Evolutionary conservation across 1,140 invertebrate genomes (phyloP).

Genomic region (Whitmania pigra): DNA sequence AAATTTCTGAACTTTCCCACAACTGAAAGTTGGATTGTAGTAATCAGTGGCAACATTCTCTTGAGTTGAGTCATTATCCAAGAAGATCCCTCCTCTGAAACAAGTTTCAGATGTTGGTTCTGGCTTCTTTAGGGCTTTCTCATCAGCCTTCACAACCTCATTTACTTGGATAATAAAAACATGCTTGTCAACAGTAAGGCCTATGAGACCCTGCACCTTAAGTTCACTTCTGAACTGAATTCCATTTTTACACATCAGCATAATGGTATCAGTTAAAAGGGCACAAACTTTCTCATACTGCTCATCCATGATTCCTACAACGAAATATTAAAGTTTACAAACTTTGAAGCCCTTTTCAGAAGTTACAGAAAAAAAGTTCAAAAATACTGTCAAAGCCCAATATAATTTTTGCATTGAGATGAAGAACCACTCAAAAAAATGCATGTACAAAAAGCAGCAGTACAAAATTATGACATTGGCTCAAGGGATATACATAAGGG

Average conservation of each 20-base stretch:
- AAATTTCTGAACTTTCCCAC: not conserved
- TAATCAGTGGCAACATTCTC: not conserved
- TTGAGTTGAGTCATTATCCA: not conserved
- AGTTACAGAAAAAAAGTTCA: no score
- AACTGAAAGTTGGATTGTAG: not conserved
- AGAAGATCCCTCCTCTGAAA: not conserved
- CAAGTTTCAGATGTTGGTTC: not conserved
- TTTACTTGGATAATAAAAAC: constrained; percentile 10
- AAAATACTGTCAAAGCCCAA: no score
- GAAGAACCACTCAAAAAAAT: no score
- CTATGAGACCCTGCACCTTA: constrained; percentile 9
- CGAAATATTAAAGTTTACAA: no score
- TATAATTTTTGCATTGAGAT: no score
- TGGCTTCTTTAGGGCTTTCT: not conserved
- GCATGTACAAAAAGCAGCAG: no score
- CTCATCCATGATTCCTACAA: no score
- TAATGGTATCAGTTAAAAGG: constrained; percentile 5
- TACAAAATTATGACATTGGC: no score
- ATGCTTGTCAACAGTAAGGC: constrained; percentile 5
- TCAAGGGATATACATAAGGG: no score
- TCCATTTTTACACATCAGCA: constrained; percentile 15
- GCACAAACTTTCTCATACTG: constrained; percentile 11
- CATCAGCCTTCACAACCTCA: constrained; percentile 5
- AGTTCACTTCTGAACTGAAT: constrained; percentile 9
- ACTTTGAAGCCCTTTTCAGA: no score